Percentiles rank a stretch among this genome's conserved stretches.
phyloP scores from a whole-genome alignment of 2,888 invertebrate genomes.

The Mycalesis mineus region DNA sequence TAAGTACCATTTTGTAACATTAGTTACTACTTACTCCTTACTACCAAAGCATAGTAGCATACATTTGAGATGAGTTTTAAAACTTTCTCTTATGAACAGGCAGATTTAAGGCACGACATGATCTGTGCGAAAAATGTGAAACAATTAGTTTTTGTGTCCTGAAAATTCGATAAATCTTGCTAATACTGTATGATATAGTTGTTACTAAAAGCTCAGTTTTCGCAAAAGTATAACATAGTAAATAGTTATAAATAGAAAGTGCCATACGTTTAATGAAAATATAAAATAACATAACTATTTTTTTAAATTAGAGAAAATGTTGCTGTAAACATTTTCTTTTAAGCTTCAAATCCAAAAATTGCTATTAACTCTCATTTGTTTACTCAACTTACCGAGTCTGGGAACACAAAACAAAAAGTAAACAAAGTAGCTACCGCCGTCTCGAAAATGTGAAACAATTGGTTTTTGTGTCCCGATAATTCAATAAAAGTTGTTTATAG shows the following conservation, averaged over 20 bases:
- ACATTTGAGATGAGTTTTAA: too few relatives aligned
- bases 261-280: too few relatives aligned
- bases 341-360: neutral
- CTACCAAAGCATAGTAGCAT: too few relatives aligned
- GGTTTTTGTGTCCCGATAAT: conserved; percentile 35
- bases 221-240: conserved; percentile 64
- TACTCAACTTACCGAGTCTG: neutral
- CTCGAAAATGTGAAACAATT: conserved; percentile 17
- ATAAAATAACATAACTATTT: too few relatives aligned
- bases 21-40: too few relatives aligned
- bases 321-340: neutral
- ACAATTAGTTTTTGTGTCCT: conserved; percentile 30
- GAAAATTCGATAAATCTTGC: conserved; percentile 41
- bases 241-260: conserved; percentile 70
- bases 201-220: conserved; percentile 49
- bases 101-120: too few relatives aligned
- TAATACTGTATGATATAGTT: conserved; percentile 39
- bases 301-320: too few relatives aligned
- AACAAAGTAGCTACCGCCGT: conserved; percentile 3
- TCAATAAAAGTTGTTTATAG: conserved; percentile 38
- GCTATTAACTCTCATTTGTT: neutral
- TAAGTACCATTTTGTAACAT: too few relatives aligned
- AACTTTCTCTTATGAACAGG: too few relatives aligned
- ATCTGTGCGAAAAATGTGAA: conserved; percentile 7
- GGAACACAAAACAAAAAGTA: conserved; percentile 1